A percentile compares a stretch with the other conserved stretches of the same genome.
phyloP scores from a whole-genome alignment of 2,797 vertebrate species.

The Anabas testudineus region DNA sequence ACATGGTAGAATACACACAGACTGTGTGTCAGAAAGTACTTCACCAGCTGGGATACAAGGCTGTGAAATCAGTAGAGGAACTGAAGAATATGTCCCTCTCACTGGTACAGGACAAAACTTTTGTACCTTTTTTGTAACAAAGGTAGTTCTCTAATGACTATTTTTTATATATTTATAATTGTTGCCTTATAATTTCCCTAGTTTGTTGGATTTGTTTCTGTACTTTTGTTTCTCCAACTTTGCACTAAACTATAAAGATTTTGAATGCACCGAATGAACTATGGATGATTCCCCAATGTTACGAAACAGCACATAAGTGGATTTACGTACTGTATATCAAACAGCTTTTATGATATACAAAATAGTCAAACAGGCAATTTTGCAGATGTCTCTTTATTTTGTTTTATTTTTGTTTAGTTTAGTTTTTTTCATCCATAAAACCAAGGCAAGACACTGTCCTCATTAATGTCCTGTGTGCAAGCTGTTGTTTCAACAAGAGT shows the following conservation, averaged over 20 bases:
- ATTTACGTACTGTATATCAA: no score
- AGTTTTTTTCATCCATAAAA: slow-evolving; percentile 62
- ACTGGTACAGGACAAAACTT: slow-evolving; percentile 92
- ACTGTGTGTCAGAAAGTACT: slow-evolving; percentile 91
- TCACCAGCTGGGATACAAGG: slow-evolving; percentile 91
- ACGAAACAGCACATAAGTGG: slow-evolving; percentile 75
- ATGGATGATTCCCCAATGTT: slow-evolving; percentile 55
- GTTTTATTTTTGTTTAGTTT: no score
- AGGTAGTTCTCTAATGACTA: slow-evolving; percentile 76
- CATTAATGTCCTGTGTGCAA: slow-evolving; percentile 69
- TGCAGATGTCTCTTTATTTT: slow-evolving; percentile 65
- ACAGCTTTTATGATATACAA: slow-evolving; percentile 43
- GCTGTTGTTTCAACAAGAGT: slow-evolving; percentile 67
- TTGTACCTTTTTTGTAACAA: slow-evolving; percentile 92
- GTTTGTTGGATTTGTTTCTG: slow-evolving; percentile 61
- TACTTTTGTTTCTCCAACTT: slow-evolving; percentile 82
- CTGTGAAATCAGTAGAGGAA: slow-evolving; percentile 89
- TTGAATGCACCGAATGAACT: slow-evolving; percentile 72
- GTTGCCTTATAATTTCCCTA: slow-evolving; percentile 89
- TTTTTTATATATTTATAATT: slow-evolving; percentile 91
- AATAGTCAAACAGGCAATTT: slow-evolving; percentile 64
- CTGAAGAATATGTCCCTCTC: slow-evolving; percentile 92
- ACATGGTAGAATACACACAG: slow-evolving; percentile 94
- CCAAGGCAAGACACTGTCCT: slow-evolving; percentile 52
- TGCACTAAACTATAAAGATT: slow-evolving; percentile 89